These are phyloP conservation scores for Oncorhynchus kisutch DNA, from an alignment of 2,113 vertebrate species.

Conservation along the genomic window DNA sequence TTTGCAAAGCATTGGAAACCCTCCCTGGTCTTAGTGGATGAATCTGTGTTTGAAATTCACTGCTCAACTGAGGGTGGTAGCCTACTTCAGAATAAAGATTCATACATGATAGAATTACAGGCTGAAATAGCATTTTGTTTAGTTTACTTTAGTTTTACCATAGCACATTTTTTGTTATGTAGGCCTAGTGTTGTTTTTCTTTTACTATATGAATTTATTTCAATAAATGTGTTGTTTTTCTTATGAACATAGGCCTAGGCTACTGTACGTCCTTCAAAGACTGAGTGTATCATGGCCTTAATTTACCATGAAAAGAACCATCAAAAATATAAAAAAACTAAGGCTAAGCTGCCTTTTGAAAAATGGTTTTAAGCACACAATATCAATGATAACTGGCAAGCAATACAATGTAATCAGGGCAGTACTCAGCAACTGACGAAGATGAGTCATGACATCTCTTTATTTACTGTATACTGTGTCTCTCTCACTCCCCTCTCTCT, in stretches of 20 bases:
- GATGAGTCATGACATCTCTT: constrained; percentile 37
- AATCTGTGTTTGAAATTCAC: too few relatives aligned
- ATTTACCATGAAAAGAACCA: constrained; percentile 3
- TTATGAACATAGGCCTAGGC: neutral
- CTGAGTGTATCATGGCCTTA: neutral
- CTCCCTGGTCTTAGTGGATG: too few relatives aligned
- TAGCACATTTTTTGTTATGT: neutral
- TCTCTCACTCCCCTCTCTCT: neutral
- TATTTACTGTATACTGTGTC: constrained; percentile 46
- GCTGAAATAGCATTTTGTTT: too few relatives aligned
- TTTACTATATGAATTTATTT: neutral
- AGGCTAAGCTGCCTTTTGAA: constrained; percentile 15
- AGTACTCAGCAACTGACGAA: constrained; percentile 14
- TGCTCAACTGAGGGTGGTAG: too few relatives aligned
- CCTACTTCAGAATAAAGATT: too few relatives aligned
- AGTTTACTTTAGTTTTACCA: neutral
- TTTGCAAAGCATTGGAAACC: too few relatives aligned
- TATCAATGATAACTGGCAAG: constrained; percentile 27
- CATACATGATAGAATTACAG: too few relatives aligned
- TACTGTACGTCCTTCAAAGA: neutral
- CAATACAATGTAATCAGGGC: constrained; percentile 1
- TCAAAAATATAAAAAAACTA: constrained; percentile 19
- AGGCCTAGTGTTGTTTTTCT: neutral
- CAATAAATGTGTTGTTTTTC: neutral
- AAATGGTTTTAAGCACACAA: constrained; percentile 39